Evolutionary conservation across 2,113 vertebrate genomes (phyloP).

Genomic region (Chrysochloris asiatica): DNA sequence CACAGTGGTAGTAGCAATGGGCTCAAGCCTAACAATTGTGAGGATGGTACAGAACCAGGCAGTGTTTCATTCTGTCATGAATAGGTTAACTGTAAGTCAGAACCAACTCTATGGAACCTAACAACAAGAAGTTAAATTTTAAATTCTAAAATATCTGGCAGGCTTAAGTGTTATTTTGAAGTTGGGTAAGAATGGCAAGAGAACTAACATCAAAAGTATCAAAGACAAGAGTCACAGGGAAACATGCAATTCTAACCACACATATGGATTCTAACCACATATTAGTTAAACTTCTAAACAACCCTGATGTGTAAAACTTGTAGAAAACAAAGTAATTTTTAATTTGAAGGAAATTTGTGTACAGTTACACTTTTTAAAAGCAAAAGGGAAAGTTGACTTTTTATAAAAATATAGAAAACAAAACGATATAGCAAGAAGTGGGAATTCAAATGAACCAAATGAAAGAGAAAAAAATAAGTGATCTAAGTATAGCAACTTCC

Average conservation of each 20-base stretch:
- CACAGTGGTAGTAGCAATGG: no score
- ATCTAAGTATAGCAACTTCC: conserved; percentile 24
- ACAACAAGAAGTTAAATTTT: no score
- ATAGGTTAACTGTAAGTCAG: no score
- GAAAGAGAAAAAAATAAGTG: conserved; percentile 18
- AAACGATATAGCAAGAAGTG: conserved; percentile 41
- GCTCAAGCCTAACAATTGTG: not conserved
- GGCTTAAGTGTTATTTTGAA: conserved; percentile 38
- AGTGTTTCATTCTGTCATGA: no score
- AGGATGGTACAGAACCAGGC: no score
- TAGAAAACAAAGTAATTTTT: conserved; percentile 9
- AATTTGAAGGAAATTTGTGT: not conserved
- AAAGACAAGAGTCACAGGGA: not conserved
- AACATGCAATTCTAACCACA: not conserved
- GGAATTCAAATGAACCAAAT: conserved; percentile 44
- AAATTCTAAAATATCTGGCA: conserved; percentile 33
- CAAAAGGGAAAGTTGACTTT: conserved; percentile 19
- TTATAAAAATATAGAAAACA: conserved; percentile 54
- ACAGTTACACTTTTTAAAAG: conserved; percentile 42
- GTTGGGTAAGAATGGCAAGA: conserved; percentile 25
- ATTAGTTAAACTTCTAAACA: not conserved
- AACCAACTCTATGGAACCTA: no score
- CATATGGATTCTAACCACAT: not conserved
- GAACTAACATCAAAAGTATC: conserved; percentile 24
- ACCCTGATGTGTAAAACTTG: not conserved